Evolutionary conservation across 2,888 invertebrate genomes (phyloP).

Genomic region (Napeogenes sylphis): DNA sequence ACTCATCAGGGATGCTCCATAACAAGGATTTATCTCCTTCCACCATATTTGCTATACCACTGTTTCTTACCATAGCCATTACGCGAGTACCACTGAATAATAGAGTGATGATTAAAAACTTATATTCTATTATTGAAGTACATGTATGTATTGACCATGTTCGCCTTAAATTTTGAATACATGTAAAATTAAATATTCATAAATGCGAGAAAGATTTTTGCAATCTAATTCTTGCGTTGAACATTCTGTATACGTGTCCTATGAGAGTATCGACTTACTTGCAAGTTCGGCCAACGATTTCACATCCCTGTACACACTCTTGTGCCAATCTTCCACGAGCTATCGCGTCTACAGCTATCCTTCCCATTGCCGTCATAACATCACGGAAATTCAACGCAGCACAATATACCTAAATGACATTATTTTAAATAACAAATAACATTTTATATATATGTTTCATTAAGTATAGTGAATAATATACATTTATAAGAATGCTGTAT

Average conservation of each 20-base stretch:
- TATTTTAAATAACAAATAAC: neutral
- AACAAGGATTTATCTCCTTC: conserved; percentile 73
- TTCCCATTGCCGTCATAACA: conserved; percentile 95
- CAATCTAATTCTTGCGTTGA: too few relatives aligned
- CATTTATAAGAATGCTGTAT: conserved; percentile 53
- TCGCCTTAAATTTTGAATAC: too few relatives aligned
- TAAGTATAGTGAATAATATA: conserved; percentile 41
- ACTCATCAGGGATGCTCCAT: conserved; percentile 85
- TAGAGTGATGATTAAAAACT: neutral
- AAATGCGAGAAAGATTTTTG: neutral
- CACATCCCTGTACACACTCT: conserved; percentile 83
- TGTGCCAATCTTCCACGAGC: conserved; percentile 81
- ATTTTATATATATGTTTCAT: neutral
- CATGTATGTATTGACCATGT: too few relatives aligned
- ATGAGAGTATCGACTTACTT: conserved; percentile 48
- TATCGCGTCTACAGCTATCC: conserved; percentile 88
- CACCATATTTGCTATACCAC: conserved; percentile 80
- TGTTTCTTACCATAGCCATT: conserved; percentile 80
- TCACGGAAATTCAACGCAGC: conserved; percentile 95
- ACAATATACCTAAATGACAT: conserved; percentile 78
- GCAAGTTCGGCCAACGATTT: conserved; percentile 79
- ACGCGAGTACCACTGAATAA: conserved; percentile 74
- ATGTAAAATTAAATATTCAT: neutral
- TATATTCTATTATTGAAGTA: too few relatives aligned
- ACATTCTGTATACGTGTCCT: neutral